Evolutionary conservation across 23 tunicate species (phyloP), one percentile per base, ranked within the genome.

Genomic region (Pegea sp.): DNA sequence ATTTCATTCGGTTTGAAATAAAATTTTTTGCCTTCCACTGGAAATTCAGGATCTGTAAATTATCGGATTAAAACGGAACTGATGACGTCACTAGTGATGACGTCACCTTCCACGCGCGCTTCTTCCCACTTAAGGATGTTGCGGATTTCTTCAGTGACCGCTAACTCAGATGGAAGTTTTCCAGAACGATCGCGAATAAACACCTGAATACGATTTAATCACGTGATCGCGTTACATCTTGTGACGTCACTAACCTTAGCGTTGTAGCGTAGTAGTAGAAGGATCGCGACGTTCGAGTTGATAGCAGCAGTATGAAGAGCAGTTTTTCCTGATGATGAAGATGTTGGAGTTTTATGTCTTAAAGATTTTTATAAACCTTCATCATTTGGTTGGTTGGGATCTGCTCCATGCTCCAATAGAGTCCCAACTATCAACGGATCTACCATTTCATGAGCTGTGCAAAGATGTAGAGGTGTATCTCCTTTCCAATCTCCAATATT

Each of bases 401-500:
- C 69, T 30, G 84, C 95, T 3, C 84, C 76, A 49, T 66, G 74
- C 23, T 76, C 56, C 48, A 84, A 70, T 31, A 84, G 48, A 30
- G 74, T 58, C 52, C 95, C 95, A 22, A 77, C 64, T 16, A 84
- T 68, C 53, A 84, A 63, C 18, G 81, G 75, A 34, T 84, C 95
- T 23, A 64, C 53, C 2, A 81, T 69, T 23, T 69, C 68, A 57
- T 48, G 64, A 44, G 62, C 27, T 24, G 84, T 86, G 53, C 95
- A 84, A 25, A 78, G 28, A 44, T 84, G 95, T 27, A 84, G 49
- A 27, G 84, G 67, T 2, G 95, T 67, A 54, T 68, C 63, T 24
- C 95, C 95, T 13, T 73, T 66, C 13, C 53, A 62, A 52, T 74
- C 79, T 24, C 65, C 29, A 52, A 84, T 64, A 53, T 84, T 73